phyloP scores from a whole-genome alignment of 2,888 invertebrate species.

The Pyrochroa serraticornis region DNA sequence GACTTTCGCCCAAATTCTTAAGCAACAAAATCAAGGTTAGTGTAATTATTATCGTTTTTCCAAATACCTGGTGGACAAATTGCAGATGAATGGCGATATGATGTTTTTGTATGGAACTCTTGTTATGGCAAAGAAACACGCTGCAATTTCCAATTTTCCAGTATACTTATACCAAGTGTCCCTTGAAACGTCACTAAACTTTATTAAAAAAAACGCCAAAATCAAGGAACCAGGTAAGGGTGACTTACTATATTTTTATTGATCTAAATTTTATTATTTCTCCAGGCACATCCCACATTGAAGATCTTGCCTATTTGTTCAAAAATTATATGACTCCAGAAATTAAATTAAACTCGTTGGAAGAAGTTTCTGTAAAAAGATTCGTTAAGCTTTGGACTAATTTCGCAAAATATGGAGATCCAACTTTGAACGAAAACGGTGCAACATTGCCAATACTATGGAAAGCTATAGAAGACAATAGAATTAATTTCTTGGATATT shows the following conservation, averaged over 20 bases:
- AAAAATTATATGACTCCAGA: slow-evolving; percentile 31
- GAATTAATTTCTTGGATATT: slow-evolving; percentile 46
- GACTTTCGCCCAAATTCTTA: slow-evolving; percentile 15
- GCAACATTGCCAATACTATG: slow-evolving; percentile 34
- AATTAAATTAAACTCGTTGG: slow-evolving; percentile 28
- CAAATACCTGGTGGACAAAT: no score
- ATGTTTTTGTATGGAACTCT: no score
- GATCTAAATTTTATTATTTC: no score
- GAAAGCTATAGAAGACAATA: slow-evolving; percentile 38
- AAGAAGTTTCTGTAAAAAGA: slow-evolving; percentile 33
- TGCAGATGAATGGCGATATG: no score
- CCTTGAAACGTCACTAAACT: slow-evolving; percentile 38
- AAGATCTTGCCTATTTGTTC: slow-evolving; percentile 43
- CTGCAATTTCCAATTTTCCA: slow-evolving; percentile 40
- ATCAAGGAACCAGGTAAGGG: slow-evolving; percentile 9
- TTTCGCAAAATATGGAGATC: slow-evolving; percentile 44
- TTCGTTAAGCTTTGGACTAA: slow-evolving; percentile 45
- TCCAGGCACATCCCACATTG: slow-evolving; percentile 41
- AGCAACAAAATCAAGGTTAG: no score
- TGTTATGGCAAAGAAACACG: no score
- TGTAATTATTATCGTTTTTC: no score
- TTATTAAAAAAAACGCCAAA: slow-evolving; percentile 21
- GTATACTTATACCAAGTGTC: slow-evolving; percentile 49
- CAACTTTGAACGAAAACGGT: slow-evolving; percentile 28
- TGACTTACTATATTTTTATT: neutral